These are phyloP conservation scores for Tupaia tana DNA, from an alignment of 2,113 vertebrate genomes.

Conservation along the genomic window DNA sequence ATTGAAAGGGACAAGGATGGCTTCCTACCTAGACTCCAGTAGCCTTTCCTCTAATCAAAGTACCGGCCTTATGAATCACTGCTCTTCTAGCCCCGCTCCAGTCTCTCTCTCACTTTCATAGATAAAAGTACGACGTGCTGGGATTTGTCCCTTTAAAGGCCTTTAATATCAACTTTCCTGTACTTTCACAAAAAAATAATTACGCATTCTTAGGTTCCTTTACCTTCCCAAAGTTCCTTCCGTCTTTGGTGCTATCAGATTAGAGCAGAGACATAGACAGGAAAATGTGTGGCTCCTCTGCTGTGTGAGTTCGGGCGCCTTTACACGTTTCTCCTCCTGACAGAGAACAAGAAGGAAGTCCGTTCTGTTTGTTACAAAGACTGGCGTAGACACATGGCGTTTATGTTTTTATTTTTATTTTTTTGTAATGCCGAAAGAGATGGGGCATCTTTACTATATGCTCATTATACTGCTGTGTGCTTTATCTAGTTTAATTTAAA, in stretches of 20 bases:
- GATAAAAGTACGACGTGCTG: constrained; percentile 70
- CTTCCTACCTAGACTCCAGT: constrained; percentile 45
- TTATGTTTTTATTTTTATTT: background rate
- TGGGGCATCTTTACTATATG: background rate
- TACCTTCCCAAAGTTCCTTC: constrained; percentile 24
- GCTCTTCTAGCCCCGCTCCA: background rate
- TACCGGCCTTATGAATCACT: background rate
- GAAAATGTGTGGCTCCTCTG: background rate
- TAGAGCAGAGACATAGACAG: background rate
- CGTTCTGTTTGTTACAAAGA: background rate
- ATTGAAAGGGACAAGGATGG: constrained; percentile 55
- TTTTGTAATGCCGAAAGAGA: background rate
- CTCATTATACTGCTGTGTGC: background rate
- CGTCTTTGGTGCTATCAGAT: constrained; percentile 59
- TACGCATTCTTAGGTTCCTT: constrained; percentile 69
- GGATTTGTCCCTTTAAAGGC: constrained; percentile 65
- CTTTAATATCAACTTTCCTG: constrained; percentile 69
- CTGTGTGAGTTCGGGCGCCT: background rate
- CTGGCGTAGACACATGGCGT: background rate
- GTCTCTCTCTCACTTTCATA: constrained; percentile 60
- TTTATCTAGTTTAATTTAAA: background rate
- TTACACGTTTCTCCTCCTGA: background rate
- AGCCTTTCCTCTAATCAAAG: constrained; percentile 74
- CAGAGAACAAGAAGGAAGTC: background rate
- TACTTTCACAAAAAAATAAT: constrained; percentile 79